Conservation (phyloP, 2,113 vertebrate genomes). For the Apaloderma vittatum region DNA sequence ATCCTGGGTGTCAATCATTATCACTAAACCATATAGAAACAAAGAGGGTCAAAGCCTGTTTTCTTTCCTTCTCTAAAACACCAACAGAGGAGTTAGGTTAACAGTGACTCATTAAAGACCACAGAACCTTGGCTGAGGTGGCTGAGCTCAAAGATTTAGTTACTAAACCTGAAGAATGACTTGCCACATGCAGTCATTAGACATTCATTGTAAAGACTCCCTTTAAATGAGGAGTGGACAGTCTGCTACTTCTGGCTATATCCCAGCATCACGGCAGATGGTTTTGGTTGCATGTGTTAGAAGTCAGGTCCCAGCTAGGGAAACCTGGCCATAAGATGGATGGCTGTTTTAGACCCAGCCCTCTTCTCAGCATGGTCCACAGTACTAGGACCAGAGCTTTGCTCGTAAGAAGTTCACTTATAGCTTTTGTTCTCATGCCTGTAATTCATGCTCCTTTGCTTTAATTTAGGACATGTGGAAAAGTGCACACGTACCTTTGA, state of each 20-base stretch:
- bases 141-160: not conserved
- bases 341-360: not conserved
- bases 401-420: not conserved
- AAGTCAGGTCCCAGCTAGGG: not conserved
- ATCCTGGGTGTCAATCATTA: not conserved
- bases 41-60: not conserved
- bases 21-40: not conserved
- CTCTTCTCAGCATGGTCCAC: not conserved
- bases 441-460: not conserved
- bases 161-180: not conserved
- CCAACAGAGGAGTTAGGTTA: not conserved
- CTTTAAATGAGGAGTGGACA: not conserved
- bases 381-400: not conserved
- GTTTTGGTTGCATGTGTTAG: not conserved
- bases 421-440: not conserved
- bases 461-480: not conserved
- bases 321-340: not conserved
- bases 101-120: not conserved
- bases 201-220: not conserved
- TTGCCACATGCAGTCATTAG: not conserved
- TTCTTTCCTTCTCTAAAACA: not conserved
- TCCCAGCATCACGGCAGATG: not conserved
- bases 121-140: not conserved
- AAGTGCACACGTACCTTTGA: not conserved
- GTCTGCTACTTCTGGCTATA: not conserved